Conservation (phyloP, 2,797 vertebrate species). For the Graptemys geographica region DNA sequence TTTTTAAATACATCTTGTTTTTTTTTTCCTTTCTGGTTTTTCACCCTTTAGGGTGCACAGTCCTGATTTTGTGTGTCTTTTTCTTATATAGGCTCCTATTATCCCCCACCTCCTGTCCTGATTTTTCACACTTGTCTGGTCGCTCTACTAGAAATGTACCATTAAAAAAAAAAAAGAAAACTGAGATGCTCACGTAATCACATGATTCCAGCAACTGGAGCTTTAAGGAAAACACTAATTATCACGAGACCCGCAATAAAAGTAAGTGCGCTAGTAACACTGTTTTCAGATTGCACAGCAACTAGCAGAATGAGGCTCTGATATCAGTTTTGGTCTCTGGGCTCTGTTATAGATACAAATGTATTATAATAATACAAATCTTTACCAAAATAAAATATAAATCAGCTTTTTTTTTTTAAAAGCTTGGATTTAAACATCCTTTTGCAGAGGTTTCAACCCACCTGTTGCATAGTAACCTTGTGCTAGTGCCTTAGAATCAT, state of each 20-base stretch:
- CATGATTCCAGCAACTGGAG: neutral
- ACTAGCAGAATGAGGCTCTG: neutral
- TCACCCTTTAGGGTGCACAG: neutral
- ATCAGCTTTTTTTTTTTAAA: neutral
- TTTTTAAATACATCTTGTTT: neutral
- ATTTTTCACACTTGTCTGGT: too few species aligned
- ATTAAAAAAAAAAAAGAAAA: neutral
- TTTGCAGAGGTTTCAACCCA: neutral
- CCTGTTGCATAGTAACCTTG: neutral
- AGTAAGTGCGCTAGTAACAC: neutral
- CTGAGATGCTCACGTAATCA: neutral
- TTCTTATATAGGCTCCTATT: too few species aligned
- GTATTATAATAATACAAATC: accelerated
- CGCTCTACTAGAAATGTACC: accelerated
- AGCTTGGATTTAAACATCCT: neutral
- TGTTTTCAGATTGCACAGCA: neutral
- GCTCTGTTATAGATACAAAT: neutral
- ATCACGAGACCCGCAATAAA: neutral
- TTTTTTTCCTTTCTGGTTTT: neutral
- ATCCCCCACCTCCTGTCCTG: too few species aligned
- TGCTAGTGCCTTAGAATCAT: neutral
- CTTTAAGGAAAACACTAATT: neutral
- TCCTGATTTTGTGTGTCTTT: too few species aligned
- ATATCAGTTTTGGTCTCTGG: neutral
- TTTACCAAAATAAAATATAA: neutral